Percentiles rank a stretch among this genome's conserved stretches.
Evolutionary conservation across 2,888 invertebrate genomes (phyloP).

Genomic region (Catotricha subobsoleta): DNA sequence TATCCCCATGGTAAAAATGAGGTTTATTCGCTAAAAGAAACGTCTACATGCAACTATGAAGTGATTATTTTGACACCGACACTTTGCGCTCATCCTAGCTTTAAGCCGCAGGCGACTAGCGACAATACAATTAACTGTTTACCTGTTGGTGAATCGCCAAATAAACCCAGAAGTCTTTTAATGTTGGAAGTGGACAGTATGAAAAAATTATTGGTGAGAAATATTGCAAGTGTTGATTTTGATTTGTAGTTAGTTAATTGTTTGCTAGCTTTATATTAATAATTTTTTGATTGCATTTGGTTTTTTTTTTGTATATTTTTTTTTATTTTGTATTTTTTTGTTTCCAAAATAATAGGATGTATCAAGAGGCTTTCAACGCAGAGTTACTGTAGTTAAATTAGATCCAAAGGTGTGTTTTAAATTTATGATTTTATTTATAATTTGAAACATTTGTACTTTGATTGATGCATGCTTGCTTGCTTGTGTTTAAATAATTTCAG

Average conservation of each 20-base stretch:
- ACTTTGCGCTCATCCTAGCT: constrained; percentile 79
- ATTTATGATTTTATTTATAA: neutral
- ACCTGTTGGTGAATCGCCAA: constrained; percentile 45
- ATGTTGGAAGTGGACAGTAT: constrained; percentile 54
- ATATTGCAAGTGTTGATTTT: neutral
- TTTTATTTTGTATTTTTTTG: constrained; percentile 16
- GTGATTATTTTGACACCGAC: constrained; percentile 70
- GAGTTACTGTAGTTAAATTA: constrained; percentile 37
- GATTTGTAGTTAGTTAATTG: neutral
- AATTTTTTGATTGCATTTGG: constrained; percentile 4
- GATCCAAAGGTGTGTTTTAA: constrained; percentile 26
- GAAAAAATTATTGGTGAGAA: constrained; percentile 26
- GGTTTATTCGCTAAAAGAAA: constrained; percentile 82
- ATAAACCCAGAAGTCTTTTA: constrained; percentile 53
- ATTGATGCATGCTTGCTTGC: neutral
- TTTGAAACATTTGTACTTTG: neutral
- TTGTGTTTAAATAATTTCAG: neutral
- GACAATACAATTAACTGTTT: constrained; percentile 61
- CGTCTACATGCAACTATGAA: constrained; percentile 88
- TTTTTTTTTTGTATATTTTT: constrained; percentile 9
- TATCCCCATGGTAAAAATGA: constrained; percentile 77
- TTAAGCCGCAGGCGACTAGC: constrained; percentile 57
- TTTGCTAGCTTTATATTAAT: neutral
- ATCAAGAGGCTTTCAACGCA: constrained; percentile 30
- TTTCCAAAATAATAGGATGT: constrained; percentile 27